Evolutionary conservation across 2,113 vertebrate species (phyloP).

Genomic region (Lanius ludovicianus): DNA sequence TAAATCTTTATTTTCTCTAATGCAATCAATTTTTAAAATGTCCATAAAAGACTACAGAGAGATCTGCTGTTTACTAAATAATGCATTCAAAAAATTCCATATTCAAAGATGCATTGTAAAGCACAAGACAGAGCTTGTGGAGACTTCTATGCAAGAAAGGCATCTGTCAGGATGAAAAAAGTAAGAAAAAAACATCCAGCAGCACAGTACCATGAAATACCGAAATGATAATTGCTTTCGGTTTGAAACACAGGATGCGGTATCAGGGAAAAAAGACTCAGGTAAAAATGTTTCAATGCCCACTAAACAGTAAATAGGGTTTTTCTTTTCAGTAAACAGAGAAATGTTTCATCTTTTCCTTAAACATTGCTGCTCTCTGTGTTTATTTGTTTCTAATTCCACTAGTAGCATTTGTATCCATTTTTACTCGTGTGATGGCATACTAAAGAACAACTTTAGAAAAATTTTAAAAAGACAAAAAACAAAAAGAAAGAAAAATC

Average conservation of each 20-base stretch:
- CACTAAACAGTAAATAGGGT: not conserved
- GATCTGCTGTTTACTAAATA: conserved; percentile 19
- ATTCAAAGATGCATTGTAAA: conserved; percentile 8
- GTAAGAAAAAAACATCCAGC: not conserved
- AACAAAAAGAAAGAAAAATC: conserved; percentile 62
- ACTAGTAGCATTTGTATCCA: not conserved
- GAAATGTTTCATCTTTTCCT: conserved; percentile 39
- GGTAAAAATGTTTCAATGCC: conserved; percentile 27
- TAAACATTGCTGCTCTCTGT: not conserved
- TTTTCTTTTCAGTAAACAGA: conserved; percentile 52
- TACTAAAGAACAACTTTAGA: conserved; percentile 28
- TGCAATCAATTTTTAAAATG: not conserved
- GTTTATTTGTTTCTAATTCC: conserved; percentile 52
- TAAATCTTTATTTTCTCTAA: not conserved
- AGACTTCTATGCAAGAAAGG: not conserved
- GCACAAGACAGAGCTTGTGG: not conserved
- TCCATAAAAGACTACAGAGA: not conserved
- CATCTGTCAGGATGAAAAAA: not conserved
- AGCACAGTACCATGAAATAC: not conserved
- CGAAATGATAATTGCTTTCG: not conserved
- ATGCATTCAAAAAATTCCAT: not conserved
- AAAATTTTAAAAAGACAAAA: conserved; percentile 50
- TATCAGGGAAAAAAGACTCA: not conserved
- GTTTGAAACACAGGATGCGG: not conserved
- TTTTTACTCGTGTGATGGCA: conserved; percentile 21